Evolutionary conservation across 2,888 invertebrate species (phyloP), one percentile per base, ranked within the genome.

Genomic region (Eupithecia centaureata): DNA sequence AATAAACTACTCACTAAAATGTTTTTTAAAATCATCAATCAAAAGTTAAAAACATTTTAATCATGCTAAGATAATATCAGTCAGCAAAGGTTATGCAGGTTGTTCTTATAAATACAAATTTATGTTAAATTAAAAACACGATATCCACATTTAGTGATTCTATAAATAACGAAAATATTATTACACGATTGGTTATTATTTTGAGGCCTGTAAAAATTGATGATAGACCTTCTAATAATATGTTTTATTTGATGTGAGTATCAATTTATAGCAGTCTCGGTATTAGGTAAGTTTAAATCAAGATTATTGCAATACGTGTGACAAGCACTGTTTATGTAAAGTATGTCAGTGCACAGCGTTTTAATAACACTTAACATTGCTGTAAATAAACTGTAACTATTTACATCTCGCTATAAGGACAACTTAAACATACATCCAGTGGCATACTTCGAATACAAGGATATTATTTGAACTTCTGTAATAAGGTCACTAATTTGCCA

Each of bases 401-500:
- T 63, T 56, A 54, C 69, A 65, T 63, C 27, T 70, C 61, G 70
- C 70, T 70, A 66, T 63, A 63, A 47, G 56, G 61, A 63, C 63
- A 63, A 65, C 25, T 47, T 47, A 54, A 62, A 69, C 62, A 65
- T 60, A 63, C 60, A 56, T 65, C 54, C 56, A 61, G 63, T 61
- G 61, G 61, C 66, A 63, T 61, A 63, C 56, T 42, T 42, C 42
- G 42, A 18, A 18, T 61, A 67, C 57, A 58, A 32, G 42, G 47
- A 47, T 62, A 54, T 60, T 28, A 54, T 42, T 30, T 67, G 33
- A 35, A 63, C 30, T 71, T 72, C 65, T 71, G 69, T 77, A 80
- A 77, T 76, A 61, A 77, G 80, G 82, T 78, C 76, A 78, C 75
- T 75, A 72, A 70, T 73, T 75, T 73, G 77, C 78, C 76, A 79